Conservation (phyloP, 2,113 vertebrate genomes). For the Istiophorus platypterus region DNA sequence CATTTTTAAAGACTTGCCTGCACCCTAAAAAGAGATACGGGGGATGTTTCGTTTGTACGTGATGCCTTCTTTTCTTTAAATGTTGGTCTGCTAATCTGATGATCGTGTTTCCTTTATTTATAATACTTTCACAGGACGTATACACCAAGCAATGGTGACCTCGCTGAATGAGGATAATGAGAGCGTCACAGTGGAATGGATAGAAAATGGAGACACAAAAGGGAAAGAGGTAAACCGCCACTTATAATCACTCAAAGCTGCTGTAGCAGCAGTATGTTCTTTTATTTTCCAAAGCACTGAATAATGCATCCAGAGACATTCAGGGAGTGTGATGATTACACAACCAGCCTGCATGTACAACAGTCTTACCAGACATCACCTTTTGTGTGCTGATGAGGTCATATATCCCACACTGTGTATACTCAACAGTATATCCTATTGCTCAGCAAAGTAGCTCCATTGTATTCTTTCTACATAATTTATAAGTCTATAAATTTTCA, state of each 20-base stretch:
- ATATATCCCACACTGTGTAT: not conserved
- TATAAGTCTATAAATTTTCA: not conserved
- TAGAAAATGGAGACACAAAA: slow-evolving; percentile 99
- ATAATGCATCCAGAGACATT: slow-evolving; percentile 67
- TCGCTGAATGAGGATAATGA: slow-evolving; percentile 96
- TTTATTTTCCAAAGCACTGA: slow-evolving; percentile 51
- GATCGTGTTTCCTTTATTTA: not conserved
- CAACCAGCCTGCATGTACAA: slow-evolving; percentile 28
- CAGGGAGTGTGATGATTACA: slow-evolving; percentile 40
- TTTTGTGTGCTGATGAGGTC: slow-evolving; percentile 15
- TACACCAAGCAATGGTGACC: slow-evolving; percentile 98
- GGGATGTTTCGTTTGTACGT: not conserved
- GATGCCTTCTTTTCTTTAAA: not conserved
- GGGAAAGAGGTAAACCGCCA: slow-evolving; percentile 91
- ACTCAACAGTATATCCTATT: not conserved
- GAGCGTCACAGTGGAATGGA: slow-evolving; percentile 98
- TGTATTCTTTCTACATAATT: not conserved
- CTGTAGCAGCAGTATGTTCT: slow-evolving; percentile 4
- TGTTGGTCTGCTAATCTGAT: slow-evolving; percentile 5
- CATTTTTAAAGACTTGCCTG: not conserved
- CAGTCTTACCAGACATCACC: slow-evolving; percentile 6
- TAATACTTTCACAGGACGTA: slow-evolving; percentile 86
- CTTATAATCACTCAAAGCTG: slow-evolving; percentile 2
- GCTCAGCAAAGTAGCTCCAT: not conserved
- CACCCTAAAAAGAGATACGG: not conserved